Evolutionary conservation across 2,888 invertebrate genomes (phyloP).

Genomic region (Stenichneumon culpator): DNA sequence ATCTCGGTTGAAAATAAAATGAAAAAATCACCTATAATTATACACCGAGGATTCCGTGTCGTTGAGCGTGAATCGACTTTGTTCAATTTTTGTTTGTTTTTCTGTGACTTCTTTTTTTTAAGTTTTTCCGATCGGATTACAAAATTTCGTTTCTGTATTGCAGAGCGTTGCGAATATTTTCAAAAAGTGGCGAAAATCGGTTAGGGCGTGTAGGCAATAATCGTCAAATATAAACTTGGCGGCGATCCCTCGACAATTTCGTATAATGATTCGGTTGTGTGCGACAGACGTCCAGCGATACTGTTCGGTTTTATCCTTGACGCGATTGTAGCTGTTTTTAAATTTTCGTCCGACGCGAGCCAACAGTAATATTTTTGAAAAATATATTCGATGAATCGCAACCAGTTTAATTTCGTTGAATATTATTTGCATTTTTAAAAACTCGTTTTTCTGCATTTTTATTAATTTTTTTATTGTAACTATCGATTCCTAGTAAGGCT

Average conservation of each 20-base stretch:
- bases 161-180: not conserved
- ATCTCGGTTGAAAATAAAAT: slow-evolving; percentile 6
- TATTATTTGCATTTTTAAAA: not conserved
- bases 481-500: not conserved
- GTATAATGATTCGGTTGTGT: slow-evolving; percentile 61
- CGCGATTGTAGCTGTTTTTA: slow-evolving; percentile 45
- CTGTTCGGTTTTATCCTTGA: slow-evolving; percentile 6
- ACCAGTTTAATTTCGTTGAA: not conserved
- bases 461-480: not conserved
- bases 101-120: not conserved
- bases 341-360: slow-evolving; percentile 1
- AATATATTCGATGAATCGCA: not conserved
- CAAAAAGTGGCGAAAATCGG: slow-evolving; percentile 39
- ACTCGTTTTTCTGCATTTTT: not conserved
- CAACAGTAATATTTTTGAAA: slow-evolving; percentile 15
- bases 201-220: slow-evolving; percentile 72
- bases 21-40: slow-evolving; percentile 14
- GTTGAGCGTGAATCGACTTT: not conserved
- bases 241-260: slow-evolving; percentile 65
- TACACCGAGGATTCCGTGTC: slow-evolving; percentile 1
- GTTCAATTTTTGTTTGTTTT: not conserved
- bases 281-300: slow-evolving; percentile 14
- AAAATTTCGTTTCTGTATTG: not conserved
- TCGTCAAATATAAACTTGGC: slow-evolving; percentile 79
- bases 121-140: not conserved